Evolutionary conservation across 53 echinoderm and acorn worm genomes (phyloP).

Genomic region (Paracentrotus lividus): DNA sequence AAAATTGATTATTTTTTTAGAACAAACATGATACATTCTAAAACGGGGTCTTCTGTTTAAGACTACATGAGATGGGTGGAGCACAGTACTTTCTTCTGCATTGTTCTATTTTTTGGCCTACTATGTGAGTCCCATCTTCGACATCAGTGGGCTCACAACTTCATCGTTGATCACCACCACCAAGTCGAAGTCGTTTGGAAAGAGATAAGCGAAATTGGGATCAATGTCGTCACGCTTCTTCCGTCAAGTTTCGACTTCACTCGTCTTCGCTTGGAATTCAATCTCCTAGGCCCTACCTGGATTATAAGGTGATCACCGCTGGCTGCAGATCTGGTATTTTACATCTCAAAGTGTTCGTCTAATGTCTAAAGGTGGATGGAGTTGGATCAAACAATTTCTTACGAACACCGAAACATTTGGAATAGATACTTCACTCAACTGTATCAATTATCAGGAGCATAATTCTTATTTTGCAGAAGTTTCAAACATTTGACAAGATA

Average conservation of each 20-base stretch:
- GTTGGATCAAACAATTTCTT: no score
- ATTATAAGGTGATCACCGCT: neutral
- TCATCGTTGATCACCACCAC: neutral
- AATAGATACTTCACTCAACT: no score
- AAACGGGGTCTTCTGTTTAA: neutral
- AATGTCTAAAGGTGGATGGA: no score
- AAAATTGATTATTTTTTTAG: neutral
- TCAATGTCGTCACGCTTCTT: neutral
- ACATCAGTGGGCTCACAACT: neutral
- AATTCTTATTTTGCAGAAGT: neutral
- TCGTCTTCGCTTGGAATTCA: no score
- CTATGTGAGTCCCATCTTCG: neutral
- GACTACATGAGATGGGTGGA: slow-evolving; percentile 12
- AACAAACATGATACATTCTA: neutral
- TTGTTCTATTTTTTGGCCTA: neutral
- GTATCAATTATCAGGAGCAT: no score
- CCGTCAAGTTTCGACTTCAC: neutral
- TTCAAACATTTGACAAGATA: neutral
- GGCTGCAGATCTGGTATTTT: no score
- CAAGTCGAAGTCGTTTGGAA: neutral
- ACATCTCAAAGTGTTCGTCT: no score
- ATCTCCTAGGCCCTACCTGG: neutral
- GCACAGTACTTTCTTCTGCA: neutral
- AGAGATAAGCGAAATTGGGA: no score
- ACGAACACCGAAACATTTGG: no score